These are phyloP conservation scores for Tenualosa ilisha DNA, from an alignment of 2,797 vertebrate genomes.

Conservation along the genomic window DNA sequence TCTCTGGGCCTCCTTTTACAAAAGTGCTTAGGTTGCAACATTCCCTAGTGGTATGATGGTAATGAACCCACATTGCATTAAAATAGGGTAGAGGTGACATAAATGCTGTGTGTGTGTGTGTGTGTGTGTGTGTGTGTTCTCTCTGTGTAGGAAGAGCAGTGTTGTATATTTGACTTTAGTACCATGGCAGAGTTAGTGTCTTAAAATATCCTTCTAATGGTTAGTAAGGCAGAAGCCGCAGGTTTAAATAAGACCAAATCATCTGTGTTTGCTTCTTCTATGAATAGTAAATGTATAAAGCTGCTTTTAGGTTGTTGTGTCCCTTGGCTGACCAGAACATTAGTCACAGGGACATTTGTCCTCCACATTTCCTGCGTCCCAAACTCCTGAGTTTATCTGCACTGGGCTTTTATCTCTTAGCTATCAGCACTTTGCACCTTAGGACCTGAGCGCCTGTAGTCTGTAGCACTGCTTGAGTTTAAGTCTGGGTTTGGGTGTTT, in stretches of 20 bases:
- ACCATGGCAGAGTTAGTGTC: neutral
- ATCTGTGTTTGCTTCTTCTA: neutral
- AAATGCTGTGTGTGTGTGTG: conserved; percentile 10
- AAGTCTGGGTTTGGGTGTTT: neutral
- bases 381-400: neutral
- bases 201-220: neutral
- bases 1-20: neutral
- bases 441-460: neutral
- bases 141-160: neutral
- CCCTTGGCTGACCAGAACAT: neutral
- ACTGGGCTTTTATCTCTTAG: neutral
- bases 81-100: neutral
- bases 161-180: neutral
- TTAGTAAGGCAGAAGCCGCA: neutral
- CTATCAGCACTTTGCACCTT: neutral
- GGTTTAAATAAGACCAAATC: neutral
- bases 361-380: neutral
- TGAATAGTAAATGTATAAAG: neutral
- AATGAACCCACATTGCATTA: neutral
- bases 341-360: neutral
- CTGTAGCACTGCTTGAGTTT: neutral
- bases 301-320: neutral
- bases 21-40: neutral
- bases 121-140: conserved; percentile 29
- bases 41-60: neutral